phyloP scores from a whole-genome alignment of 2,797 vertebrate genomes.

The Periparus ater region DNA sequence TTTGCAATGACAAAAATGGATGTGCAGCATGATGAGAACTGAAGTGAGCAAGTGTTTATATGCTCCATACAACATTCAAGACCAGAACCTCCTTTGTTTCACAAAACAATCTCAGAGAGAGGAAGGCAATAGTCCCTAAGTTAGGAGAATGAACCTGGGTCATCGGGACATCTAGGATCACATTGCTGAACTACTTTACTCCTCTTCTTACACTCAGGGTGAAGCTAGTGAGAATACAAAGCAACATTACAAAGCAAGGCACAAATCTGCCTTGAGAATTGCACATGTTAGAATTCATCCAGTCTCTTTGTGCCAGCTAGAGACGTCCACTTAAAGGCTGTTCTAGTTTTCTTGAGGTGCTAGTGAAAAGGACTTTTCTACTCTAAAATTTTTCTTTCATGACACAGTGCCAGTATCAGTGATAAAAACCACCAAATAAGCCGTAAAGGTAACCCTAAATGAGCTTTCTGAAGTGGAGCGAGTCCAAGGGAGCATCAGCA shows the following conservation, averaged over 20 bases:
- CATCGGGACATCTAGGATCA: neutral
- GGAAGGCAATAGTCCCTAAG: accelerated
- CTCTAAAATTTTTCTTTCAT: neutral
- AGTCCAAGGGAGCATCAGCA: neutral
- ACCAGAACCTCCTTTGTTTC: neutral
- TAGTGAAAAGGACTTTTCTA: neutral
- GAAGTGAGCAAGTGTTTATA: neutral
- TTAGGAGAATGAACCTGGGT: neutral
- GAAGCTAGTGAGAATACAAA: neutral
- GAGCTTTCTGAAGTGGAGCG: neutral
- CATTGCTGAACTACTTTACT: neutral
- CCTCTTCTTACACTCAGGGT: neutral
- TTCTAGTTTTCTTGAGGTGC: neutral
- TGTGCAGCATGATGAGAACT: neutral
- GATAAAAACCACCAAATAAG: neutral
- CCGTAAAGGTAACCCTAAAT: neutral
- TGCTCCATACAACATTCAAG: neutral
- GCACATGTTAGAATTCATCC: neutral
- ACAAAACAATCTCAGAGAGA: neutral
- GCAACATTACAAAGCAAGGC: neutral
- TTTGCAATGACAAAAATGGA: neutral
- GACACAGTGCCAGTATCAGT: neutral
- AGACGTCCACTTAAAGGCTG: neutral
- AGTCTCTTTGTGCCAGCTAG: neutral
- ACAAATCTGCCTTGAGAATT: neutral